phyloP scores from a whole-genome alignment of 2,888 invertebrate species.

The Thysanoteuthis rhombus region DNA sequence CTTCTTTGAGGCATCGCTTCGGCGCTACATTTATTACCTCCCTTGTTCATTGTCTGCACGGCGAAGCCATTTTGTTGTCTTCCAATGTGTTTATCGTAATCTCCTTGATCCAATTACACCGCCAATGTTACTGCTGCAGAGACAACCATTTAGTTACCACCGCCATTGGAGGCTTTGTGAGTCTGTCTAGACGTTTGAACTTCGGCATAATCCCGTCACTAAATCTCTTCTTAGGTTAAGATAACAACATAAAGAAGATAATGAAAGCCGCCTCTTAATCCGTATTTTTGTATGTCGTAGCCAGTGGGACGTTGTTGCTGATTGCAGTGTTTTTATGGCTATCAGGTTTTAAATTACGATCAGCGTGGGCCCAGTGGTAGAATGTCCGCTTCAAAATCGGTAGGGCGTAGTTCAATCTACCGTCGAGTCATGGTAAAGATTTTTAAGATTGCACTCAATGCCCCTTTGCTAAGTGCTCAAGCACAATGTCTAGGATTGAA shows the following conservation, averaged over 20 bases:
- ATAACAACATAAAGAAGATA: not conserved
- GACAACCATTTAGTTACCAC: not conserved
- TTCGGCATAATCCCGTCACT: not conserved
- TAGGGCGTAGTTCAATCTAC: too few relatives aligned
- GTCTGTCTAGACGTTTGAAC: slow-evolving; percentile 12
- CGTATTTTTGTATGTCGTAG: not conserved
- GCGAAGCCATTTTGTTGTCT: not conserved
- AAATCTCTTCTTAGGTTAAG: not conserved
- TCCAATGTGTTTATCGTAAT: not conserved
- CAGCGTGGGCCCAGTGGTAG: too few relatives aligned
- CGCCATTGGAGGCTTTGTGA: not conserved
- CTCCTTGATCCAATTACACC: not conserved
- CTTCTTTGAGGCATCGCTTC: too few relatives aligned
- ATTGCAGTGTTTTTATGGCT: not conserved
- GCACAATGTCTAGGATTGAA: too few relatives aligned
- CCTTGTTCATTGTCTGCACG: not conserved
- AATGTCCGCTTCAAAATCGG: too few relatives aligned
- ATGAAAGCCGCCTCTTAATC: not conserved
- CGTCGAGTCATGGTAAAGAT: too few relatives aligned
- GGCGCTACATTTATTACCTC: not conserved
- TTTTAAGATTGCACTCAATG: too few relatives aligned
- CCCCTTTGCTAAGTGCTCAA: too few relatives aligned
- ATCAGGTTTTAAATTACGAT: too few relatives aligned
- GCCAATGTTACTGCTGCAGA: not conserved
- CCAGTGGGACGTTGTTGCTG: not conserved